A percentile compares a stretch with the other conserved stretches of the same genome.
These are phyloP conservation scores for Peromyscus aztecus DNA, from an alignment of 2,797 vertebrate genomes.

Conservation along the genomic window DNA sequence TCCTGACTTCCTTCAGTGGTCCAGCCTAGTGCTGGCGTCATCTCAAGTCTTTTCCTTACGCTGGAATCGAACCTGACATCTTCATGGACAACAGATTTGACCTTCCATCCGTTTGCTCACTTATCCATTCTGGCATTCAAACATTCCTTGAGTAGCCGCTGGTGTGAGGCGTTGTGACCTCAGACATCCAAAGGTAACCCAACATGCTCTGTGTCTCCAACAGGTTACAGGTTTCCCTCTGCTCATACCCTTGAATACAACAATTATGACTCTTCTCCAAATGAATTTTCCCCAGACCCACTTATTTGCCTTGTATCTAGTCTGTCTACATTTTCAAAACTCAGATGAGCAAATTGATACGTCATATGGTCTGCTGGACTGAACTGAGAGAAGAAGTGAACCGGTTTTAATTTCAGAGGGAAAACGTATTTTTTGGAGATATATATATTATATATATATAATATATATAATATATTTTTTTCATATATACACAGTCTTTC, in stretches of 20 bases:
- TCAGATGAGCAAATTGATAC: slow-evolving; percentile 18
- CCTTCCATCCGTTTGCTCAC: not conserved
- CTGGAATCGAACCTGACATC: slow-evolving; percentile 19
- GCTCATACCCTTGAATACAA: slow-evolving; percentile 54
- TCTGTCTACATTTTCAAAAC: slow-evolving; percentile 63
- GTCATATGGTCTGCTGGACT: slow-evolving; percentile 30
- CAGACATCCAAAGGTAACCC: slow-evolving; percentile 44
- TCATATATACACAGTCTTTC: not conserved
- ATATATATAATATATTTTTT: too few species aligned
- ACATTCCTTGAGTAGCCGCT: not conserved
- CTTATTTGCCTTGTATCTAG: slow-evolving; percentile 61
- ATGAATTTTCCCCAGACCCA: not conserved
- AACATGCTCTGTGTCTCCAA: not conserved
- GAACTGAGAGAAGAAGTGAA: slow-evolving; percentile 3
- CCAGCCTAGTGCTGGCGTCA: slow-evolving; percentile 59
- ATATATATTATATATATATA: too few species aligned
- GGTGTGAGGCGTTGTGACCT: not conserved
- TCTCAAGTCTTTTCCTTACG: slow-evolving; percentile 54
- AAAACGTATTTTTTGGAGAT: not conserved
- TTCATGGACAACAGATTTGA: not conserved
- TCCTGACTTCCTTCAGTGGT: slow-evolving; percentile 72
- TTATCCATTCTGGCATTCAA: slow-evolving; percentile 18
- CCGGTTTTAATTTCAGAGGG: slow-evolving; percentile 19
- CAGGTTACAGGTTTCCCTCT: slow-evolving; percentile 59
- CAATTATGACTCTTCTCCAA: slow-evolving; percentile 9